Evolutionary conservation across 2,113 vertebrate genomes (phyloP).

Genomic region (Leptosomus discolor): DNA sequence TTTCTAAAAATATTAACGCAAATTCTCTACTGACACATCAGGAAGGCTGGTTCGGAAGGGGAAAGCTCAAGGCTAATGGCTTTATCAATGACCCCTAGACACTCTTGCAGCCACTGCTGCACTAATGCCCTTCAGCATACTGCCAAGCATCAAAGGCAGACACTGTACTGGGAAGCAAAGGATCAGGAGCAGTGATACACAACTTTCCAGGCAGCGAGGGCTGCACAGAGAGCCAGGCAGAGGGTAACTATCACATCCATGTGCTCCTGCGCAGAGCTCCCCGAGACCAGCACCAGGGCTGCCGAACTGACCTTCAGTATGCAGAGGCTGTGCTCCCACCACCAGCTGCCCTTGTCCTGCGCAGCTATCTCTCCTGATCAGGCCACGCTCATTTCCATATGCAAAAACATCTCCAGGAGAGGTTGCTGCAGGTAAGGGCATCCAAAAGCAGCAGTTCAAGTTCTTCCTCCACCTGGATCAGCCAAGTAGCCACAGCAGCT

Average conservation of each 20-base stretch:
- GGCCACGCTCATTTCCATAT: background rate
- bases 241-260: rapidly evolving
- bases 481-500: background rate
- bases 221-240: background rate
- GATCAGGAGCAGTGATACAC: background rate
- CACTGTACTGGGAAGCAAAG: background rate
- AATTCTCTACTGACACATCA: background rate
- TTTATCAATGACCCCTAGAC: background rate
- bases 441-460: background rate
- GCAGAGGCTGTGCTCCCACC: background rate
- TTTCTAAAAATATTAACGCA: background rate
- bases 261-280: background rate
- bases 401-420: background rate
- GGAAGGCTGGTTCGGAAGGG: background rate
- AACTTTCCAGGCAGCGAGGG: background rate
- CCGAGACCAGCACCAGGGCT: background rate
- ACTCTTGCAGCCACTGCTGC: background rate
- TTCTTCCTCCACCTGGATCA: background rate
- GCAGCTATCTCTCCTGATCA: background rate
- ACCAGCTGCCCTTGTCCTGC: background rate
- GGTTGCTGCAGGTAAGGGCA: background rate
- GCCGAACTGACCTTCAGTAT: background rate
- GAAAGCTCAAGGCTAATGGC: background rate
- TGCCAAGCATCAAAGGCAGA: background rate
- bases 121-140: background rate